Evolutionary conservation across 2,888 invertebrate genomes (phyloP), one percentile per base, ranked within the genome.

Genomic region (Apamea crenata): DNA sequence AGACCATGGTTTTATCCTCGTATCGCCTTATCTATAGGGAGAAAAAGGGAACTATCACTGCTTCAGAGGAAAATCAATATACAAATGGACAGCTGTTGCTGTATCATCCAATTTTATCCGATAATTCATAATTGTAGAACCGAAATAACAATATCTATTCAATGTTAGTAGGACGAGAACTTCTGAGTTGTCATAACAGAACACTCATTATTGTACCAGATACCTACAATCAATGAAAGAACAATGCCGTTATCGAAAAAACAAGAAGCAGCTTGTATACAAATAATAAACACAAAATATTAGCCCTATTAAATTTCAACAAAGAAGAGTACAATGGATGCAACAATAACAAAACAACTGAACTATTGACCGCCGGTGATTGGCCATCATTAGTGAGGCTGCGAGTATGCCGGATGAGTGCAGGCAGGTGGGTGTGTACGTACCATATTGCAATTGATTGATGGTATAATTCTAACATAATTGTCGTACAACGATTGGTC

Each of bases 391-490:
- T 94, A 94, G 87, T 77, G 82, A 65, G 68, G 93, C 84, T 76
- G 65, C 70, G 74, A 74, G 68, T 89, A 91, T 90, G 88, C 90
- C 90, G 89, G 92, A 93, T 92, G 91, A 91, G 89, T 92, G 91
- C 92, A 93, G 92, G 91, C 92, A 93, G 92, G 92, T 94, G 92
- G 92, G 93, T 91, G 91, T 91, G 93, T 93, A 91, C 91, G 91
- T 93, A 93, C 91, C 89, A 93, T 91, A 93, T 90, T 92, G 93
- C 94, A 91, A 93, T 94, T 94, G 95, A 95, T 95, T 94, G 95
- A 96, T 96, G 93, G 94, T 93, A 94, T 95, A 95, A 96, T 95
- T 95, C 91, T 88, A 92, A 88, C 89, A 90, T 95, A 95, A 95
- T 95, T 94, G 94, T 94, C 94, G 93, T 94, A 91, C 89, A 85